Base-by-base conservation (phyloP, 2,797 vertebrate species). In the Ctenopoma multispine region DNA sequence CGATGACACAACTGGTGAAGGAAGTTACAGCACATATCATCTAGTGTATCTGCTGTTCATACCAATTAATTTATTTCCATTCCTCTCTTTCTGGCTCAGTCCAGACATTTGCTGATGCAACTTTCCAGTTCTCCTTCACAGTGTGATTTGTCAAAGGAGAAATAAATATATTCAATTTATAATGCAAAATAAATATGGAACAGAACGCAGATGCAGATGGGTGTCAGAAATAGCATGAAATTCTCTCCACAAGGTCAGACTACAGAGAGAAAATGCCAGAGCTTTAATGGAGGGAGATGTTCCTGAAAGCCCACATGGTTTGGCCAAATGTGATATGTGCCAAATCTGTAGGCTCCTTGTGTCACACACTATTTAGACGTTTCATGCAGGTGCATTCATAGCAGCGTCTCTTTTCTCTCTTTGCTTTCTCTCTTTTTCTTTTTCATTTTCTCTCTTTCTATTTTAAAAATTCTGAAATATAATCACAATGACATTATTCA, bases 261-360 rank as follows among this genome's bases (percentile, higher is more conserved):
- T 92, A 87, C 92, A 90, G 85, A 83, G 84, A 94, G 93, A 90
- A 85, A 92, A 93, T 89, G 81, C 79, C 6, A 18, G 43, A 63
- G 56, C 66, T 91, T 81, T 87, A 84, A 79, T 84, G 63, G 55
- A 81, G 77, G 84, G 91, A 90, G 90, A 76, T 77, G 87, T 81
- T 80, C 82, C 73, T 66, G 49, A 69, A 80, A 79, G 66, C 68
- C 82, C 91, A 89, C 87, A 94, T 90, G 91, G 71, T 90, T 91
- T 90, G 89, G 62, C 67, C 84, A 72, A 88, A 82, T 69, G 49
- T 71, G 56, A 71, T 63, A 61, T 70, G 71, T 89, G 88, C 82
- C 85, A 90, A 74, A 78, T 80, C 77, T 58, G 69, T 87, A 77
- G 76, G 66, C 86, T 69, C 84, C 87, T 88, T 75, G 72, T 87